Evolutionary conservation across 2,888 invertebrate species (phyloP).

Genomic region (Orchestes rusci): DNA sequence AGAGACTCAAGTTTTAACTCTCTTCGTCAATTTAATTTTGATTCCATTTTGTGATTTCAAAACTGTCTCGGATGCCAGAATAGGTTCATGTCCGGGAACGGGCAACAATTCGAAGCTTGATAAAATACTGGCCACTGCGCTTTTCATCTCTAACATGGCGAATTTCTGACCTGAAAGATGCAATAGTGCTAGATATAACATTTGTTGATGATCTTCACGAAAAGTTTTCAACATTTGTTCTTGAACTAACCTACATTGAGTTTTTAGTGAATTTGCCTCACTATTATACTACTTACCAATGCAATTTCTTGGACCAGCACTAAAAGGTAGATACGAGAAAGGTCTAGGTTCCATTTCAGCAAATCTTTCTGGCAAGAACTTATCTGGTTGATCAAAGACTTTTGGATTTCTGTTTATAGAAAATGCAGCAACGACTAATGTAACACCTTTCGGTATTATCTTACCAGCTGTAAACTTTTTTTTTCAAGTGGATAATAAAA

Average conservation of each 20-base stretch:
- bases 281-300: too few species aligned
- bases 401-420: background rate
- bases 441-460: background rate
- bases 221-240: too few species aligned
- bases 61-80: background rate
- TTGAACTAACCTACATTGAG: conserved; percentile 31
- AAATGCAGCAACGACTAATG: background rate
- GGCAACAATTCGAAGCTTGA: background rate
- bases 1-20: too few species aligned
- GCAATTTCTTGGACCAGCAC: conserved; percentile 4
- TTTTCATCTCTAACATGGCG: conserved; percentile 48
- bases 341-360: background rate
- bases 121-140: background rate
- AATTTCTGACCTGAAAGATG: conserved; percentile 39
- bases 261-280: too few species aligned
- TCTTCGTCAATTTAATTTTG: background rate
- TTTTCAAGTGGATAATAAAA: too few species aligned
- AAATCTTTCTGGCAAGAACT: conserved; percentile 3
- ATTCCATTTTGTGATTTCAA: background rate
- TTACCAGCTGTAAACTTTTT: conserved; percentile 40
- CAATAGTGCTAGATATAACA: conserved; percentile 50
- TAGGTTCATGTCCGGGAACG: background rate
- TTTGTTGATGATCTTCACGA: too few species aligned
- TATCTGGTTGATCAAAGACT: background rate
- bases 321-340: conserved; percentile 6